Percentiles rank a stretch among this genome's conserved stretches.
These are phyloP conservation scores for Phoeniculus purpureus DNA, from an alignment of 2,797 vertebrate genomes.

Conservation along the genomic window DNA sequence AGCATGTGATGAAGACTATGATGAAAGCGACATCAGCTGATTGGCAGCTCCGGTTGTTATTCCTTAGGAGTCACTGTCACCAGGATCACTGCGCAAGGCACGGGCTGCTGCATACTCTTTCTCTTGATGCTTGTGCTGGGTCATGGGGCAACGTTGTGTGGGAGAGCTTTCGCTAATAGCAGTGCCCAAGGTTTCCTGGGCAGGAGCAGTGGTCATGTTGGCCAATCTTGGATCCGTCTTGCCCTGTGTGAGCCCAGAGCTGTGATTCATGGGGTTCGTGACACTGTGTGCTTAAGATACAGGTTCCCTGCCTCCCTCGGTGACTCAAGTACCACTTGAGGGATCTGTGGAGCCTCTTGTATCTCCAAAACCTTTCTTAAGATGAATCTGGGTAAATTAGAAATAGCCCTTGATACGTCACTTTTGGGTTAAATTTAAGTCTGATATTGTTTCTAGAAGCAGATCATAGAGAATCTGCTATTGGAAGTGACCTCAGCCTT, in stretches of 20 bases:
- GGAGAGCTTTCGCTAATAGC: neutral
- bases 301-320: neutral
- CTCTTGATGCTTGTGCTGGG: neutral
- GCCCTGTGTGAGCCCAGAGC: accelerated
- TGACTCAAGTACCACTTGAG: too few species aligned
- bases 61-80: neutral
- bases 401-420: neutral
- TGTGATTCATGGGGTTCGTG: neutral
- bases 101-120: neutral
- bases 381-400: neutral
- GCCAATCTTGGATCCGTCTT: accelerated
- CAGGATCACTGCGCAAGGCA: neutral
- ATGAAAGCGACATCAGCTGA: conserved; percentile 19
- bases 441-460: neutral
- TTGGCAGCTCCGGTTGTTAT: neutral
- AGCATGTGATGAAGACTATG: neutral
- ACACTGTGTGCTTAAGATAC: accelerated
- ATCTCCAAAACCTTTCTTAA: neutral
- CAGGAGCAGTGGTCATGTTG: accelerated
- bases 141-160: neutral
- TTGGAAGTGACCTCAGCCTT: neutral
- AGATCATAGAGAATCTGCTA: accelerated
- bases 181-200: neutral
- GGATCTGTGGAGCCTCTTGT: neutral
- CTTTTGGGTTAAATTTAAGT: neutral